Conservation (phyloP, 92 coral and sea anemone species). For the Bergia sp. region DNA sequence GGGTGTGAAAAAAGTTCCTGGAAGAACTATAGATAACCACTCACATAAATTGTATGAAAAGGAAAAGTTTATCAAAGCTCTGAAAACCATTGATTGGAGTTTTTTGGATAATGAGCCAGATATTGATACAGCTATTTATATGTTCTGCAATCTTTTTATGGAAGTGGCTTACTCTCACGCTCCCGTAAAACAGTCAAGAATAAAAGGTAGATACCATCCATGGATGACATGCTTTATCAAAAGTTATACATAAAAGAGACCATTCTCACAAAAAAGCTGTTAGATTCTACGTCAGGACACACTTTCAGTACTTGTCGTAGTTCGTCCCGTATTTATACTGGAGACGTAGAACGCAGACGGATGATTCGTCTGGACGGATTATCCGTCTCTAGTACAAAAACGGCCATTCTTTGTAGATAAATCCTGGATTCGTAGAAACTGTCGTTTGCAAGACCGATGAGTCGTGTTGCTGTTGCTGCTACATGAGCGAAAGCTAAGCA, state of each 20-base stretch:
- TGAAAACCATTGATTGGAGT: slow-evolving; percentile 53
- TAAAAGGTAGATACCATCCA: slow-evolving; percentile 17
- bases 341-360: too few species aligned
- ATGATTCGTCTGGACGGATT: too few species aligned
- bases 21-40: slow-evolving; percentile 45
- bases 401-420: too few species aligned
- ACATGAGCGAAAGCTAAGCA: too few species aligned
- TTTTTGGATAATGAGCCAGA: slow-evolving; percentile 36
- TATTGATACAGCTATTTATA: slow-evolving; percentile 39
- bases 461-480: too few species aligned
- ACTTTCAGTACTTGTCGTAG: too few species aligned
- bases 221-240: slow-evolving; percentile 31
- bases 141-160: slow-evolving; percentile 18
- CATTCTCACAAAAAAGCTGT: background rate
- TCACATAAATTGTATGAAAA: slow-evolving; percentile 55
- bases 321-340: too few species aligned
- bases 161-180: slow-evolving; percentile 36
- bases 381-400: too few species aligned
- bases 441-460: too few species aligned
- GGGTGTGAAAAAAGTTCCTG: slow-evolving; percentile 52
- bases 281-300: too few species aligned
- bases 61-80: slow-evolving; percentile 36
- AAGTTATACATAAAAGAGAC: slow-evolving; percentile 38
- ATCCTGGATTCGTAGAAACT: too few species aligned
- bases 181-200: slow-evolving; percentile 24